Percentiles rank a stretch among this genome's conserved stretches.
phyloP scores from a whole-genome alignment of 1,140 invertebrate species.

The Bombus confusus region DNA sequence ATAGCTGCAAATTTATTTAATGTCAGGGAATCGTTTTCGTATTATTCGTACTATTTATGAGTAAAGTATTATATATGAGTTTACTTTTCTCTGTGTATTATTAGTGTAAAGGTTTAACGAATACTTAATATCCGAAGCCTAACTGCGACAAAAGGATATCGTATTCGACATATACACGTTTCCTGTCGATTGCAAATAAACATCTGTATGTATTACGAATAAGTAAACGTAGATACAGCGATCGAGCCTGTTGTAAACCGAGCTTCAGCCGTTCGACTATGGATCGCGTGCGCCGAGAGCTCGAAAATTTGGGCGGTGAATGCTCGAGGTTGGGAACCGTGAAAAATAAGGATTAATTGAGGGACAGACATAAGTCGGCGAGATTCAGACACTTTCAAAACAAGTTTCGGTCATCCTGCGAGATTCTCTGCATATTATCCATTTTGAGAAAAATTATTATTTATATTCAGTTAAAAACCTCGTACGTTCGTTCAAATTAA shows the following conservation, averaged over 20 bases:
- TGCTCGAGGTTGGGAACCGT: background rate
- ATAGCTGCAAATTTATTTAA: too few relatives aligned
- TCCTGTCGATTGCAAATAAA: background rate
- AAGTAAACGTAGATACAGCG: background rate
- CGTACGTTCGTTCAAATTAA: background rate
- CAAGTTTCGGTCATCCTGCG: too few relatives aligned
- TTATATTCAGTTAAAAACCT: too few relatives aligned
- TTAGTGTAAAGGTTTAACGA: too few relatives aligned
- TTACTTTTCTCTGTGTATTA: too few relatives aligned
- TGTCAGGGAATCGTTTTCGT: too few relatives aligned
- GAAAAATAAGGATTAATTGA: slow-evolving; percentile 25
- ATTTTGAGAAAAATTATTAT: background rate
- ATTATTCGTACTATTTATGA: too few relatives aligned
- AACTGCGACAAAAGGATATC: background rate
- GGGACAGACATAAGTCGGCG: background rate
- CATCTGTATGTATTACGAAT: background rate
- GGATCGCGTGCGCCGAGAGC: background rate
- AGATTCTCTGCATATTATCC: background rate
- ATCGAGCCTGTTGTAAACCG: background rate
- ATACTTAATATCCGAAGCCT: background rate
- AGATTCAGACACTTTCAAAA: background rate
- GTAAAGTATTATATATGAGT: too few relatives aligned
- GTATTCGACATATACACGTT: too few relatives aligned
- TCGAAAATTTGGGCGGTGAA: background rate
- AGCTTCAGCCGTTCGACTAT: background rate